A percentile compares a stretch with the other conserved stretches of the same genome.
Evolutionary conservation across 1,140 invertebrate species (phyloP).

Genomic region (Limonius californicus): DNA sequence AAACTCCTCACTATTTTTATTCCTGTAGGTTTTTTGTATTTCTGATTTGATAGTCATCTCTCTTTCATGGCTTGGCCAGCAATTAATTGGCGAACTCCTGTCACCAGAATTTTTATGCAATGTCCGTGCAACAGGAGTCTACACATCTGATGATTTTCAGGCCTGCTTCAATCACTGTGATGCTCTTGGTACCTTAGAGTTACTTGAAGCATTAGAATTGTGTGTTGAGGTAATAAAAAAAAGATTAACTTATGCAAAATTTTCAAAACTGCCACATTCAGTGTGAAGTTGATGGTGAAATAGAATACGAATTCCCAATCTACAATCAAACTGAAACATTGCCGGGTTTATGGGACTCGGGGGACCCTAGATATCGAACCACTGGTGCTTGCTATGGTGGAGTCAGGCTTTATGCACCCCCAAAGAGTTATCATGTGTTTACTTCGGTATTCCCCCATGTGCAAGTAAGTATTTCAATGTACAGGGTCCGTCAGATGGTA

Average conservation of each 20-base stretch:
- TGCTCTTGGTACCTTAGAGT: conserved; percentile 63
- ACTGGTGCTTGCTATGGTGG: conserved; percentile 64
- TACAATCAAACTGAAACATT: conserved; percentile 72
- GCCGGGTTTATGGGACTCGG: conserved; percentile 69
- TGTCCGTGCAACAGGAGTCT: conserved; percentile 70
- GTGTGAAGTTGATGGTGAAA: conserved; percentile 68
- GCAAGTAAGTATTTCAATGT: too few relatives aligned
- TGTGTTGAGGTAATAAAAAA: conserved; percentile 65
- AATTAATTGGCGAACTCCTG: conserved; percentile 68
- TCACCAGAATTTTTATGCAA: conserved; percentile 55
- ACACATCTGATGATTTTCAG: conserved; percentile 76
- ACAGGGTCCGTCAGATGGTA: too few relatives aligned
- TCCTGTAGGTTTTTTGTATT: conserved; percentile 46
- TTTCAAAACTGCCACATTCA: conserved; percentile 31
- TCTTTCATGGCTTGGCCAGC: conserved; percentile 70
- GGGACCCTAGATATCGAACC: conserved; percentile 54
- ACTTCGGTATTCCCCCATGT: conserved; percentile 67
- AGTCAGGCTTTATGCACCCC: conserved; percentile 56
- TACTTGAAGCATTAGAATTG: conserved; percentile 66
- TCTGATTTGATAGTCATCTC: conserved; percentile 69
- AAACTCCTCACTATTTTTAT: neutral
- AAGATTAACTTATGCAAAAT: neutral
- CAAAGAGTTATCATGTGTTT: conserved; percentile 59
- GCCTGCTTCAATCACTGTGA: conserved; percentile 70
- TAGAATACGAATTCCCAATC: conserved; percentile 80